Evolutionary conservation across 2,113 vertebrate genomes (phyloP).

Genomic region (Bubo bubo): DNA sequence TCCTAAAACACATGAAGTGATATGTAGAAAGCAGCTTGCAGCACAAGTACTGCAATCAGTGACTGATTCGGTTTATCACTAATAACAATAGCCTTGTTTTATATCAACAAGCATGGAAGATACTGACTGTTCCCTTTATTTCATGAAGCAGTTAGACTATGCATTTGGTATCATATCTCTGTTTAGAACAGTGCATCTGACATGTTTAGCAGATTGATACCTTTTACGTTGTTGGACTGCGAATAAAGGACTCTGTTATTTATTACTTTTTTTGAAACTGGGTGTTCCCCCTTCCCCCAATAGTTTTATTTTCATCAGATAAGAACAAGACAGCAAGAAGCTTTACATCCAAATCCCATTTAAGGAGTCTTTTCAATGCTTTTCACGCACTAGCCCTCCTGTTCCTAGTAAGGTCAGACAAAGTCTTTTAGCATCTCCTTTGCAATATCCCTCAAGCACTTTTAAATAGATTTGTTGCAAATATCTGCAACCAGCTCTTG

Average conservation of each 20-base stretch:
- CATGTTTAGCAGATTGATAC: neutral
- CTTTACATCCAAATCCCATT: neutral
- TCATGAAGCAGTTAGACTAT: neutral
- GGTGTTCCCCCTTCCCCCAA: neutral
- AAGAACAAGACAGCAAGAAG: neutral
- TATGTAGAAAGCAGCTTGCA: neutral
- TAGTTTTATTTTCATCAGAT: neutral
- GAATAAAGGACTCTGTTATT: neutral
- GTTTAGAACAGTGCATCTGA: neutral
- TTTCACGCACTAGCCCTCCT: neutral
- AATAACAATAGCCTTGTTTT: neutral
- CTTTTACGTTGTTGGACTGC: neutral
- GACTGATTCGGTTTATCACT: neutral
- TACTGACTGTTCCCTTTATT: neutral
- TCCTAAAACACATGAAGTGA: neutral
- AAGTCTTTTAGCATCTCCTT: neutral
- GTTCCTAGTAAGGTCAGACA: neutral
- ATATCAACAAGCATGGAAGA: neutral
- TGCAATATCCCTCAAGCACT: neutral
- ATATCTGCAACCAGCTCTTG: neutral
- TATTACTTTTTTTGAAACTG: neutral
- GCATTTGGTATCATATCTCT: neutral
- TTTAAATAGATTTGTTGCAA: neutral
- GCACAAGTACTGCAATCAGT: neutral
- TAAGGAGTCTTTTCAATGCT: neutral